Evolutionary conservation across 2,113 vertebrate species (phyloP).

Genomic region (Manacus vitellinus): DNA sequence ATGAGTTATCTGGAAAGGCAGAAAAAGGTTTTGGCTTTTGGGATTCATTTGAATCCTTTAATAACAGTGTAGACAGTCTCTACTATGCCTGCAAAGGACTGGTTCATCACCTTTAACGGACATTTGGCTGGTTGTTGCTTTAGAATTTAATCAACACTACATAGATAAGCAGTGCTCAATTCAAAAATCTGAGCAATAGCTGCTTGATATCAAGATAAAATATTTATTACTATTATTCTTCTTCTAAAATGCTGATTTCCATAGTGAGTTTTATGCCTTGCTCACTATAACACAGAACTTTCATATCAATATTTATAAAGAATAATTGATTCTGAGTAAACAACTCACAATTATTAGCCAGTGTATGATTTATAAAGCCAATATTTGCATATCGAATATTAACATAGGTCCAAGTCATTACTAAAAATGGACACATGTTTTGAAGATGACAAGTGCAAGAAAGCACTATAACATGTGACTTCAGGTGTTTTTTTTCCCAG

Average conservation of each 20-base stretch:
- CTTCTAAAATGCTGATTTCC: background rate
- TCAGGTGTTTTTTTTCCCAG: background rate
- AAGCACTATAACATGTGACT: background rate
- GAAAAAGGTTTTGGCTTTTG: background rate
- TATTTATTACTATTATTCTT: background rate
- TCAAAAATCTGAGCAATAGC: background rate
- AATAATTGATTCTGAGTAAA: constrained; percentile 11
- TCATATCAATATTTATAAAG: constrained; percentile 3
- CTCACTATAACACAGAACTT: background rate
- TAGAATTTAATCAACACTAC: background rate
- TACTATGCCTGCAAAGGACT: background rate
- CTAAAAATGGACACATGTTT: background rate
- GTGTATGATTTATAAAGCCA: background rate
- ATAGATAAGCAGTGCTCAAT: background rate
- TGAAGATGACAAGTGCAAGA: background rate
- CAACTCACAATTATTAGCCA: constrained; percentile 1
- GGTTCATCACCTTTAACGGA: background rate
- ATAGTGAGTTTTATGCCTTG: background rate
- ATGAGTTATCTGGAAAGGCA: background rate
- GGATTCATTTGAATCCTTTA: background rate
- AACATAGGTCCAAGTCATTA: background rate
- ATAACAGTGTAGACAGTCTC: background rate
- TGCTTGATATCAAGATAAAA: background rate
- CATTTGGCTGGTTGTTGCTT: background rate
- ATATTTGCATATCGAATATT: background rate